Evolutionary conservation across 2,113 vertebrate genomes (phyloP).

Genomic region (Glaucidium brasilianum): DNA sequence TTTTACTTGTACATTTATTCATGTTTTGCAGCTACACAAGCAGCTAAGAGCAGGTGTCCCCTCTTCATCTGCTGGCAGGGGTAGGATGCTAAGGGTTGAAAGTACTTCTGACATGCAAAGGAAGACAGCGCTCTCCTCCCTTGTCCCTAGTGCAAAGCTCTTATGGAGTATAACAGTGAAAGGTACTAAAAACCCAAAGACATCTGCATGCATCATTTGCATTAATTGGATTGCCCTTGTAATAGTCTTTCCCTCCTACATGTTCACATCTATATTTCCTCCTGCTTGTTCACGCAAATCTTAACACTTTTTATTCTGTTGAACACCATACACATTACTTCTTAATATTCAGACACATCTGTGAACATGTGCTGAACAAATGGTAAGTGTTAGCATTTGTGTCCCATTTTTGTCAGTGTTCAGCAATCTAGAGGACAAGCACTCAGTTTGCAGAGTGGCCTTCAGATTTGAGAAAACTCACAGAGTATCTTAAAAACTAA

Average conservation of each 20-base stretch:
- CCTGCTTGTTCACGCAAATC: slow-evolving; percentile 15
- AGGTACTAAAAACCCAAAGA: slow-evolving; percentile 7
- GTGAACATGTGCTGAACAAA: background rate
- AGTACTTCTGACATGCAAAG: background rate
- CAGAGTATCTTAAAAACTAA: background rate
- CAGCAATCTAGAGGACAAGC: background rate
- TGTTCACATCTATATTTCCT: background rate
- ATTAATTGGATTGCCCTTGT: slow-evolving; percentile 49
- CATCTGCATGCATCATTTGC: slow-evolving; percentile 37
- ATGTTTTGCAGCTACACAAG: background rate
- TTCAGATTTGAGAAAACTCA: background rate
- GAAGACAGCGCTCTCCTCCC: background rate
- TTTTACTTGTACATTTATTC: background rate
- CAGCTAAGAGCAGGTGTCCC: background rate
- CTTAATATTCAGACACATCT: background rate
- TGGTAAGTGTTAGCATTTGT: background rate
- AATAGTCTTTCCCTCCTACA: slow-evolving; percentile 23
- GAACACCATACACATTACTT: background rate
- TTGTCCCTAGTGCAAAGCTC: background rate
- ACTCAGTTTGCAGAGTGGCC: background rate
- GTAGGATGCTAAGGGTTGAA: background rate
- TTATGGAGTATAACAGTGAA: background rate
- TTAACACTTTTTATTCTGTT: background rate
- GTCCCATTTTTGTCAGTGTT: background rate
- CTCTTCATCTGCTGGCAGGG: background rate